These are phyloP conservation scores for Ligdia adustata DNA, from an alignment of 2,888 invertebrate genomes.

Conservation along the genomic window DNA sequence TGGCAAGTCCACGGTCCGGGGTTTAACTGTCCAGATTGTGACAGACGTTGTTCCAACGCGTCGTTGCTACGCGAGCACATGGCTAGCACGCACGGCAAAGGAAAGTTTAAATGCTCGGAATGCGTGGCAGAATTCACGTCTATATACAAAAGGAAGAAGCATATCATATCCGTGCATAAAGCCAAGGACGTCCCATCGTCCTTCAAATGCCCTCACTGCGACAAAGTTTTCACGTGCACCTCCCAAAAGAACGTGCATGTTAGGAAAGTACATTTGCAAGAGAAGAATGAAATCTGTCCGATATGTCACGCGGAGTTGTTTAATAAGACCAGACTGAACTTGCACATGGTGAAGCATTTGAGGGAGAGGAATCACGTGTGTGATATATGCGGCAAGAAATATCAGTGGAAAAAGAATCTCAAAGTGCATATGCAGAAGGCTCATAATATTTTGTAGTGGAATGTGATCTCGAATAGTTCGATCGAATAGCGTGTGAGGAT, in stretches of 20 bases:
- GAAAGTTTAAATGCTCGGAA: constrained; percentile 43
- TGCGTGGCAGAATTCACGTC: constrained; percentile 50
- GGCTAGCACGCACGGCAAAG: constrained; percentile 46
- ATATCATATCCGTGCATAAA: constrained; percentile 46
- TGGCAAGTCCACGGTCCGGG: constrained; percentile 28
- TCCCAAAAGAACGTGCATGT: constrained; percentile 54
- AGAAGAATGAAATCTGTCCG: constrained; percentile 53
- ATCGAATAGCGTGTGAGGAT: no score
- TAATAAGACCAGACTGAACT: constrained; percentile 47
- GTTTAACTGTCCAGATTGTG: constrained; percentile 46
- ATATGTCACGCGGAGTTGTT: constrained; percentile 56
- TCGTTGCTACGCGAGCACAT: constrained; percentile 35
- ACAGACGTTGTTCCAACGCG: constrained; percentile 39
- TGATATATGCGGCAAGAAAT: constrained; percentile 78
- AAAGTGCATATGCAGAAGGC: constrained; percentile 65
- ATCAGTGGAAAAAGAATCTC: constrained; percentile 74
- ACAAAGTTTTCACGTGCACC: constrained; percentile 48
- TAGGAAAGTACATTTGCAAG: constrained; percentile 52
- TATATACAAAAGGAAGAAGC: constrained; percentile 45
- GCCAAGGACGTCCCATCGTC: constrained; percentile 34
- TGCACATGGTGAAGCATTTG: constrained; percentile 73
- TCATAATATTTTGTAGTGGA: constrained; percentile 32
- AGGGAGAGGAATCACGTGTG: constrained; percentile 76
- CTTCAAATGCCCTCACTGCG: constrained; percentile 52
- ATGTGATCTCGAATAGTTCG: neutral